Base-by-base conservation (phyloP, 2,797 vertebrate genomes). In the Hozukius guyotensis region DNA sequence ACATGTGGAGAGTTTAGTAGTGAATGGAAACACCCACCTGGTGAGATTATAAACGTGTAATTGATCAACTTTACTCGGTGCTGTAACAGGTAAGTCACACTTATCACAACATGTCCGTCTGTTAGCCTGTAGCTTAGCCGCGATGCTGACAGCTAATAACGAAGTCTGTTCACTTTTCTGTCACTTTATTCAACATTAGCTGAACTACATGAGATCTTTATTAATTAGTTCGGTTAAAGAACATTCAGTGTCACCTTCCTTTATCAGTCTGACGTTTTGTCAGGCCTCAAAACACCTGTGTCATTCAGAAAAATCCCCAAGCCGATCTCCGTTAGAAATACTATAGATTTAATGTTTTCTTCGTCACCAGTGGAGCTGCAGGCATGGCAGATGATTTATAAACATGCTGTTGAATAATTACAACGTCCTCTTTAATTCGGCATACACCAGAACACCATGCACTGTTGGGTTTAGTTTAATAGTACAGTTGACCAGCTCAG, bases 1-100 rank as follows among this genome's bases (percentile, higher is more conserved):
- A 82, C 85, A 80, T 81, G 88, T 11, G 90, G n/a, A 60, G 27
- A 16, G 24, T 14, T 18, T 1, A 8, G 59, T 18, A 60, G 32
- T 14, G 18, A 25, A 36, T 0, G 27, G 8, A 18, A 6, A 36
- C 12, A 0, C 1, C 11, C 8, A 1, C 0, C 7, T 2, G 81
- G 85, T 84, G 16, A 77, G 61, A 22, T 5, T 20, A 3, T 1
- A 2, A 12, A 24, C 8, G 0, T 24, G 6, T 1, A 24, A 4
- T 8, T 2, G 0, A 14, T 6, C 1, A 2, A 11, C 1, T 64
- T 52, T 0, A 13, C 0, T 46, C 25, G 55, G 22, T 56, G 24
- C 4, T 25, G 22, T 25, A 13, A 56, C 1, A 56, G 12, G 55
- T 56, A 20, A 52, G 12, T 18, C 38, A 14, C 13, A 42, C 38